Evolutionary conservation across 2,113 vertebrate species (phyloP), one percentile per base, ranked within the genome.

Genomic region (Colinus virginianus): DNA sequence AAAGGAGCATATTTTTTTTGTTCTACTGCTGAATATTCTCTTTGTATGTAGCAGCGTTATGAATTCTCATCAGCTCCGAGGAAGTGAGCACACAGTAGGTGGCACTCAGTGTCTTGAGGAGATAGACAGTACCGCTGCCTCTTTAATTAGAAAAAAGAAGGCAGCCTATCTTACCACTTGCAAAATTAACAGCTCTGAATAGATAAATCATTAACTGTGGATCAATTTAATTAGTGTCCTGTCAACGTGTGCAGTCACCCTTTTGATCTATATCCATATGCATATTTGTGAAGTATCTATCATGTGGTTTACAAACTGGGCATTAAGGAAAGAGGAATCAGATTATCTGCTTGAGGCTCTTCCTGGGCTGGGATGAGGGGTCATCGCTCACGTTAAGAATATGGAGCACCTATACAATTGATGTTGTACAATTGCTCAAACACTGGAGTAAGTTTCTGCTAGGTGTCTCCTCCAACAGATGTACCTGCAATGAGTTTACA

Each of bases 201-300:
- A 51, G 82, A 69, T 59, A 42, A 82, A 84, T 90, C 94, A n/a
- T 75, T 68, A 59, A 59, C 62, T 84, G 79, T 5, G 45, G 68
- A 95, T 94, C 80, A 79, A 36, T 95, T 92, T 91, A 94, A 94
- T 95, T 68, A 59, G 51, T 42, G 93, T 94, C 85, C 95, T 77
- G 95, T 75, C 95, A 82, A 17, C 2, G 23, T 56, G 89, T 11
- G 87, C 89, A 69, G 43, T 36, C 78, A 68, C 79, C 84, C 79
- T 79, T 68, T 11, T 69, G 92, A 92, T 90, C 78, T 53, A 22
- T 7, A 42, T 19, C 86, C 75, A 32, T 48, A 10, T 66, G 48
- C 76, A 5, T 12, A 3, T 9, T 70, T 61, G 66, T 30, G 62
- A 58, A 7, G 10, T 30, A 77, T 38, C 70, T 49, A 18, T 36